These are phyloP conservation scores for Myotis myotis DNA, from an alignment of 2,797 vertebrate genomes.

Conservation along the genomic window DNA sequence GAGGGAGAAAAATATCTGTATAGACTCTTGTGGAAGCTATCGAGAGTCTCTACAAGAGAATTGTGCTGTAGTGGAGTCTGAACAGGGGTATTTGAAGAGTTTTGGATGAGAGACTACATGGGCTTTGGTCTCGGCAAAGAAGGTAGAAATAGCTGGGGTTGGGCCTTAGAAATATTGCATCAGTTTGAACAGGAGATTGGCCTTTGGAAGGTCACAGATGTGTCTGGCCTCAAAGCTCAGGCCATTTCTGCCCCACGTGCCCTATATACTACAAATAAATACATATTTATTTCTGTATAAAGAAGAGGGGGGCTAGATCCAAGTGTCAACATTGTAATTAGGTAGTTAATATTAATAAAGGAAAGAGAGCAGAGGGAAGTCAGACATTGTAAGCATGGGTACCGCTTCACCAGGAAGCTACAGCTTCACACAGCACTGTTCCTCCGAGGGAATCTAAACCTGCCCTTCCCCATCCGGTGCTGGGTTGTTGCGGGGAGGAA, in stretches of 20 bases:
- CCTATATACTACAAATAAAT: not conserved
- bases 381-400: not conserved
- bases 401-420: not conserved
- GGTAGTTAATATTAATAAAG: not conserved
- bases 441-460: not conserved
- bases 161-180: not conserved
- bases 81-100: not conserved
- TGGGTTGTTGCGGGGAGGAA: not conserved
- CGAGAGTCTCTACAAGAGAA: not conserved
- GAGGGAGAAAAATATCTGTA: not conserved
- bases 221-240: not conserved
- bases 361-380: not conserved
- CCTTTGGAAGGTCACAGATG: not conserved
- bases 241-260: not conserved
- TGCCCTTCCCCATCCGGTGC: not conserved
- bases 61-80: not conserved
- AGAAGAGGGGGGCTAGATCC: not conserved
- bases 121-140: not conserved
- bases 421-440: not conserved
- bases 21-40: not conserved
- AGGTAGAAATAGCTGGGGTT: not conserved
- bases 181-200: not conserved
- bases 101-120: not conserved
- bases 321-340: not conserved
- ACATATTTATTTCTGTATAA: not conserved